phyloP scores from a whole-genome alignment of 2,797 vertebrate genomes.

The Columba guinea region DNA sequence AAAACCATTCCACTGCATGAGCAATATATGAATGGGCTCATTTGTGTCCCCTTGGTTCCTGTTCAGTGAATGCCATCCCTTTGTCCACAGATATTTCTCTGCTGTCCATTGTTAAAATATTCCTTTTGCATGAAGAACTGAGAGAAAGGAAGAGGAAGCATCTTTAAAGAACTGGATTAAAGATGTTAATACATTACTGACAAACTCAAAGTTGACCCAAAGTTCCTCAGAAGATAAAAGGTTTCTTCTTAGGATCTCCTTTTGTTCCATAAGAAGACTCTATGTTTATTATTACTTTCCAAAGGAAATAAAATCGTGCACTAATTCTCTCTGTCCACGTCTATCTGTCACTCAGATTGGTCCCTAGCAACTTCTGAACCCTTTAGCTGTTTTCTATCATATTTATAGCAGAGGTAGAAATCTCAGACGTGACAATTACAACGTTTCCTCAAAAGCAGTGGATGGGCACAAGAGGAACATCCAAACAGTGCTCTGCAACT shows the following conservation, averaged over 20 bases:
- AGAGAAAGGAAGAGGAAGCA: not conserved
- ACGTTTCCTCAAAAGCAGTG: not conserved
- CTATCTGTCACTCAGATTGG: not conserved
- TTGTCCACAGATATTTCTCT: not conserved
- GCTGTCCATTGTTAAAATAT: not conserved
- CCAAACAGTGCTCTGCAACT: not conserved
- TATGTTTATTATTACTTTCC: not conserved
- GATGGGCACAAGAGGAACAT: not conserved
- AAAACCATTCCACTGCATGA: not conserved
- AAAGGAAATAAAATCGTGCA: not conserved
- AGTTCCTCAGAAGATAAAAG: not conserved
- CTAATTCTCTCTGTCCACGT: not conserved
- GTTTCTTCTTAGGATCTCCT: not conserved
- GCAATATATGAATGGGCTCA: not conserved
- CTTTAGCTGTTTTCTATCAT: rapidly evolving
- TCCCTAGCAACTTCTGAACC: not conserved
- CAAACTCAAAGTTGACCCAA: not conserved
- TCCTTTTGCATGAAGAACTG: not conserved
- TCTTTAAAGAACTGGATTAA: not conserved
- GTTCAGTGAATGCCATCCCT: not conserved
- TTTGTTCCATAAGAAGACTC: not conserved
- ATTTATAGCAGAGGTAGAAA: not conserved
- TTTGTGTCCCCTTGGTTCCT: not conserved
- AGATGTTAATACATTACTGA: not conserved
- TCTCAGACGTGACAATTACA: not conserved